A percentile compares a stretch with the other conserved stretches of the same genome.
Evolutionary conservation across 2,797 vertebrate species (phyloP).

Genomic region (Takifugu ocellatus): DNA sequence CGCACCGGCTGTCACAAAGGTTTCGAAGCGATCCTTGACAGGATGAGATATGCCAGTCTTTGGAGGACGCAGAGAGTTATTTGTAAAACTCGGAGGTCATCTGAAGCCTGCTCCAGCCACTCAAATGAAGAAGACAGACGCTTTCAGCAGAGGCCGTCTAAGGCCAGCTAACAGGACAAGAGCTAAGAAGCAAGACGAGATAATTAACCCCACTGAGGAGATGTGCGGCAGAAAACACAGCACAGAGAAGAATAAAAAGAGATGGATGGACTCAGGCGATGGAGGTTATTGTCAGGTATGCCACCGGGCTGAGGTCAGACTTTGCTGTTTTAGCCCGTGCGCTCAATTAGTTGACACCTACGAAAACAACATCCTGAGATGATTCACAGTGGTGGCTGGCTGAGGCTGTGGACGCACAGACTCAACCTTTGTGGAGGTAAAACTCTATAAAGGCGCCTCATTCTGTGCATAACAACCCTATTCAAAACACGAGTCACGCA

Average conservation of each 20-base stretch:
- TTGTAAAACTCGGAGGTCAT: slow-evolving; percentile 63
- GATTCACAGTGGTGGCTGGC: slow-evolving; percentile 37
- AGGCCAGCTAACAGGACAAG: slow-evolving; percentile 25
- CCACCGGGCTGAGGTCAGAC: slow-evolving; percentile 24
- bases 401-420: slow-evolving; percentile 15
- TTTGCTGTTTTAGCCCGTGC: slow-evolving; percentile 9
- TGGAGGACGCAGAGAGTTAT: slow-evolving; percentile 49
- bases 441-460: slow-evolving; percentile 13
- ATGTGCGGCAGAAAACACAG: slow-evolving; percentile 6
- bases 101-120: slow-evolving; percentile 38
- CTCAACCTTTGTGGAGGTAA: slow-evolving; percentile 22
- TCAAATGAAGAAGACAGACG: slow-evolving; percentile 30
- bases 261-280: slow-evolving; percentile 4
- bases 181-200: slow-evolving; percentile 23
- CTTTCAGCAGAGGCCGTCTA: slow-evolving; percentile 32
- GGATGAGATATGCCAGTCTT: slow-evolving; percentile 42
- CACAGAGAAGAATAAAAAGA: slow-evolving; percentile 4
- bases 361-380: slow-evolving; percentile 12
- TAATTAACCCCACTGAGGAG: slow-evolving; percentile 48
- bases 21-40: slow-evolving; percentile 54
- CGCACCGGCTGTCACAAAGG: background rate
- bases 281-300: slow-evolving; percentile 14
- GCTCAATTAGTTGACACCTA: slow-evolving; percentile 21
- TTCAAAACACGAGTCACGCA: slow-evolving; percentile 29
- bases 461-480: slow-evolving; percentile 16